A percentile compares a stretch with the other conserved stretches of the same genome.
phyloP scores from a whole-genome alignment of 1,140 invertebrate genomes.

The Ceratosolen solmsi region DNA sequence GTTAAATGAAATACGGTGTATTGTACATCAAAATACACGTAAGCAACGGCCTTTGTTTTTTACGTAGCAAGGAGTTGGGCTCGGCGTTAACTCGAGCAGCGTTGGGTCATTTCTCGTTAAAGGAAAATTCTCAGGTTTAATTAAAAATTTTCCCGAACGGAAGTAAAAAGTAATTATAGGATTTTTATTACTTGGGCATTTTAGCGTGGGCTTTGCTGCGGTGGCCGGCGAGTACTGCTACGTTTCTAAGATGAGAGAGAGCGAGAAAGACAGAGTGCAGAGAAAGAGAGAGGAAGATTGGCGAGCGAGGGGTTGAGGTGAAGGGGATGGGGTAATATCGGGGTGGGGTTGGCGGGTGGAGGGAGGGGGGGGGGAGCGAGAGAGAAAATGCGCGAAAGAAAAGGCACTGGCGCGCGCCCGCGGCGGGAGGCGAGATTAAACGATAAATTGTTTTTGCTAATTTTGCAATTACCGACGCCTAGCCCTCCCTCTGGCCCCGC shows the following conservation, averaged over 20 bases:
- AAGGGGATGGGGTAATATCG: too few species aligned
- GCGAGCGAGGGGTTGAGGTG: background rate
- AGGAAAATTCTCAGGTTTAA: conserved; percentile 68
- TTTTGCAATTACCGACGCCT: conserved; percentile 63
- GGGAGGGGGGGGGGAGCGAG: too few species aligned
- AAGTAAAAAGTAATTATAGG: conserved; percentile 71
- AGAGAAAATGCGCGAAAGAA: background rate
- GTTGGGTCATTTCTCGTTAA: conserved; percentile 60
- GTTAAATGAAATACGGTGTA: background rate
- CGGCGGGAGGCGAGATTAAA: conserved; percentile 63
- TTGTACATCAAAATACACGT: background rate
- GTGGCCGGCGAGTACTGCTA: background rate
- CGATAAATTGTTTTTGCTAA: conserved; percentile 69
- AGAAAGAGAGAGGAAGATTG: background rate
- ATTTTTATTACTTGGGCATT: conserved; percentile 67
- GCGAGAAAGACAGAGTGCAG: conserved; percentile 27
- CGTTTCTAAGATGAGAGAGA: conserved; percentile 43
- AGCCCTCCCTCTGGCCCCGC: background rate
- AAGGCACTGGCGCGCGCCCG: conserved; percentile 52
- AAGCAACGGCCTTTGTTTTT: conserved; percentile 28
- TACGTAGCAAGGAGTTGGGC: background rate
- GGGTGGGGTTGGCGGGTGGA: too few species aligned
- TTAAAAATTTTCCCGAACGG: conserved; percentile 68
- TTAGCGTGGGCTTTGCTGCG: conserved; percentile 45
- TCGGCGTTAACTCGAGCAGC: conserved; percentile 47